Base-by-base conservation (phyloP, 2,888 invertebrate genomes). In the Stenichneumon culpator region DNA sequence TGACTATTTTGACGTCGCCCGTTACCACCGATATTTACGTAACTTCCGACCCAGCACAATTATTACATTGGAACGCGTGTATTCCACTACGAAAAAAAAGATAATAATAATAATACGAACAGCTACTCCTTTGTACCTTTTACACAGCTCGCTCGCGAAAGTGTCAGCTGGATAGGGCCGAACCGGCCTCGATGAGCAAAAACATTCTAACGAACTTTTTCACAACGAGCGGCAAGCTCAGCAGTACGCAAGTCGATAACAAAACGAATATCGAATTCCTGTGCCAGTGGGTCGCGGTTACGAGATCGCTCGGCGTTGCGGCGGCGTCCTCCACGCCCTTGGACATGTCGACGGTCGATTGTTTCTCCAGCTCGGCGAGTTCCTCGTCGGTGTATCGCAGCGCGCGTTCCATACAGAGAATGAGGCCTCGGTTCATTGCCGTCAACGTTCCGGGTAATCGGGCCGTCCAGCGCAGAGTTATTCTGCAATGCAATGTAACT, bases 161-260 rank as follows among this genome's bases (percentile, higher is more conserved):
- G 36, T 25, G 6, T 70, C 47, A 75, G 22, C 65, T 50, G 14
- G 54, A 11, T 22, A 81, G 5, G 16, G 52, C 67, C 50, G 74
- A 16, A 14, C 63, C 69, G n/a, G n/a, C 19, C 25, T 72, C 82
- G 6, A 70, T 65, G n/a, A 32, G 67, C 25, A 81, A 60, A 25
- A 70, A 44, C 28, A 52, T 82, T 19, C 63, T 75, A 7, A 47
- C 68, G 9, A 82, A 32, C n/a, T 82, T 74, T 50, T 82, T 79
- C 2, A 70, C 39, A n/a, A 82, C 28, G 54, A 60, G 54, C 50
- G 82, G 75, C 32, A 79, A 79, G 36, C 74, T 82, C 3, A 79
- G 57, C 19, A 85, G 75, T 50, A 85, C 32, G 16, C 65, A 60
- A 39, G 79, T 74, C 22, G 82, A 82, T 11, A 75, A 50, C 14